These are phyloP conservation scores for Musca domestica DNA, from an alignment of 1,140 invertebrate species.

Conservation along the genomic window DNA sequence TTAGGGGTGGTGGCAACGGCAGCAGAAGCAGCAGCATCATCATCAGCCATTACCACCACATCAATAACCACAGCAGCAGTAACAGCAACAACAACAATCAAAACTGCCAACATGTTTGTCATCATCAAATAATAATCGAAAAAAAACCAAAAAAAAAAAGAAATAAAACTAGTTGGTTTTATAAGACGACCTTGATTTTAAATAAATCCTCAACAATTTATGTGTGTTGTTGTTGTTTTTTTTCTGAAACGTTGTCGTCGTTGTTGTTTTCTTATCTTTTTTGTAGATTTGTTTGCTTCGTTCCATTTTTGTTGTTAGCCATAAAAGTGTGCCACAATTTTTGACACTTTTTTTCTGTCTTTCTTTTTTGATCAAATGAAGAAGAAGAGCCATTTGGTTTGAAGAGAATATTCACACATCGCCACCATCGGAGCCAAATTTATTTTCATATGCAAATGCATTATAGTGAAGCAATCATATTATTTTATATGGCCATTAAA, in stretches of 20 bases:
- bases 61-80: background rate
- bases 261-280: background rate
- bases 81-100: background rate
- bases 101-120: conserved; percentile 12
- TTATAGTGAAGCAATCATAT: background rate
- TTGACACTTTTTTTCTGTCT: conserved; percentile 7
- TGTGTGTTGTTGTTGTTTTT: no score
- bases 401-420: background rate
- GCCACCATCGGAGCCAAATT: no score
- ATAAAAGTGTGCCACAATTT: conserved; percentile 22
- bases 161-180: conserved; percentile 12
- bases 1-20: no score
- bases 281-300: background rate
- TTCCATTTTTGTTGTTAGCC: conserved; percentile 7
- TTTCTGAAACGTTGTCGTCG: background rate
- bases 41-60: background rate
- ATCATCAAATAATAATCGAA: conserved; percentile 3
- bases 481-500: no score
- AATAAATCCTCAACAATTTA: conserved; percentile 19
- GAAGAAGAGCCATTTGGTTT: background rate
- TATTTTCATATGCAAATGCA: background rate
- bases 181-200: conserved; percentile 22
- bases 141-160: background rate
- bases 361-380: background rate
- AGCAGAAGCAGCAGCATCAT: background rate